Conservation (phyloP, 2,888 invertebrate species). For the Caenorhabditis sp. region DNA sequence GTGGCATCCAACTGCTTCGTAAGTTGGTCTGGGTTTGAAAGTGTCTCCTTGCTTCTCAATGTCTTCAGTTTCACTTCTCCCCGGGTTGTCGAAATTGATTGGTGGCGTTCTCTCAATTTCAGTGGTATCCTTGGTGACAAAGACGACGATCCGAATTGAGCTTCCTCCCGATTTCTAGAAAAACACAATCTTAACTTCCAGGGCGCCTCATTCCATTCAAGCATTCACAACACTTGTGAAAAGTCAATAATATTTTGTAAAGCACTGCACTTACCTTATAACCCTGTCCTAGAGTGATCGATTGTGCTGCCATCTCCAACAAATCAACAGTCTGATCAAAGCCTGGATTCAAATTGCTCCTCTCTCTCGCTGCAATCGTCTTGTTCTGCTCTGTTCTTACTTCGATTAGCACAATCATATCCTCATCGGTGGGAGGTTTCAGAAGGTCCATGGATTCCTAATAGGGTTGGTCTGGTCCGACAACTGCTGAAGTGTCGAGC, state of each 20-base stretch:
- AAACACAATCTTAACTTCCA: too few species aligned
- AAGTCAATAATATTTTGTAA: too few species aligned
- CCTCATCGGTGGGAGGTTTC: slow-evolving; percentile 75
- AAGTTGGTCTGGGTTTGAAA: slow-evolving; percentile 93
- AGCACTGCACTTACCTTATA: slow-evolving; percentile 77
- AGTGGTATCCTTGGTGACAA: slow-evolving; percentile 93
- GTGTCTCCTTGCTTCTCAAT: slow-evolving; percentile 90
- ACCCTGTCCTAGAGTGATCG: slow-evolving; percentile 69
- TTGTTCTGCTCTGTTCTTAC: slow-evolving; percentile 79
- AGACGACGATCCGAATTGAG: slow-evolving; percentile 90
- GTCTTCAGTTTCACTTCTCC: slow-evolving; percentile 89
- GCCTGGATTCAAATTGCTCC: slow-evolving; percentile 66
- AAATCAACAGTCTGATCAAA: slow-evolving; percentile 79
- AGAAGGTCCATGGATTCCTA: slow-evolving; percentile 84
- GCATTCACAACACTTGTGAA: too few species aligned
- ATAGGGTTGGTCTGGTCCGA: slow-evolving; percentile 83
- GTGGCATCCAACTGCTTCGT: slow-evolving; percentile 84
- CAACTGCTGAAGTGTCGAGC: slow-evolving; percentile 83
- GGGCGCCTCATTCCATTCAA: slow-evolving; percentile 73
- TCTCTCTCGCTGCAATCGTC: slow-evolving; percentile 79
- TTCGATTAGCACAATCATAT: slow-evolving; percentile 82
- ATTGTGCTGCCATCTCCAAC: slow-evolving; percentile 75
- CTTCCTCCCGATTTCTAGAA: slow-evolving; percentile 62
- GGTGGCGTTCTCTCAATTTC: slow-evolving; percentile 82
- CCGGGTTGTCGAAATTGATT: slow-evolving; percentile 88